phyloP scores from a whole-genome alignment of 2,888 invertebrate genomes.

The Celastrina argiolus region DNA sequence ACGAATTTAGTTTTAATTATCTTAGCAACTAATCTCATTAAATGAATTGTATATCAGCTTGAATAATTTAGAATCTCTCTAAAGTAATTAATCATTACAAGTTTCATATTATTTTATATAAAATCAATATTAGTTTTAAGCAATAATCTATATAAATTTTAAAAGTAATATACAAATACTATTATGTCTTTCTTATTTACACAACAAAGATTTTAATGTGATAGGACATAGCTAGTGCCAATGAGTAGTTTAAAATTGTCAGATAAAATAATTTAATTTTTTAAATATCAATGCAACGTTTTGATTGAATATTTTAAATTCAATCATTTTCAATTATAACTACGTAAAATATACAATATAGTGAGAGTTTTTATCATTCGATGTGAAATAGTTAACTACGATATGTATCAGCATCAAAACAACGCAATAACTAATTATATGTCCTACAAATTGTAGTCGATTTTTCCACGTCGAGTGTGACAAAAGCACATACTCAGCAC shows the following conservation, averaged over 20 bases:
- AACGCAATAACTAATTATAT: too few species aligned
- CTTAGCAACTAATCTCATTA: neutral
- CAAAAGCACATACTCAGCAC: too few species aligned
- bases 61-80: slow-evolving; percentile 5
- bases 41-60: slow-evolving; percentile 15
- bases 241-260: slow-evolving; percentile 43
- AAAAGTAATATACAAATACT: slow-evolving; percentile 19
- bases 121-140: slow-evolving; percentile 11
- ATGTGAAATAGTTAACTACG: too few species aligned
- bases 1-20: slow-evolving; percentile 9
- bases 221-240: slow-evolving; percentile 71
- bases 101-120: neutral
- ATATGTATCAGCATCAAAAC: too few species aligned
- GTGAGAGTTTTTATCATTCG: too few species aligned
- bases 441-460: too few species aligned
- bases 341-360: too few species aligned
- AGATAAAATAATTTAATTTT: slow-evolving; percentile 13
- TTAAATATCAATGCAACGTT: slow-evolving; percentile 20
- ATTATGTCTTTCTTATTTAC: slow-evolving; percentile 17
- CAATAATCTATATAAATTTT: slow-evolving; percentile 16
- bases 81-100: neutral
- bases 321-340: too few species aligned
- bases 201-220: slow-evolving; percentile 50
- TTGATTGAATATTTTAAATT: slow-evolving; percentile 15
- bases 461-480: too few species aligned